These are phyloP conservation scores for Leptopilina syphax DNA, from an alignment of 2,888 invertebrate genomes.

Conservation along the genomic window DNA sequence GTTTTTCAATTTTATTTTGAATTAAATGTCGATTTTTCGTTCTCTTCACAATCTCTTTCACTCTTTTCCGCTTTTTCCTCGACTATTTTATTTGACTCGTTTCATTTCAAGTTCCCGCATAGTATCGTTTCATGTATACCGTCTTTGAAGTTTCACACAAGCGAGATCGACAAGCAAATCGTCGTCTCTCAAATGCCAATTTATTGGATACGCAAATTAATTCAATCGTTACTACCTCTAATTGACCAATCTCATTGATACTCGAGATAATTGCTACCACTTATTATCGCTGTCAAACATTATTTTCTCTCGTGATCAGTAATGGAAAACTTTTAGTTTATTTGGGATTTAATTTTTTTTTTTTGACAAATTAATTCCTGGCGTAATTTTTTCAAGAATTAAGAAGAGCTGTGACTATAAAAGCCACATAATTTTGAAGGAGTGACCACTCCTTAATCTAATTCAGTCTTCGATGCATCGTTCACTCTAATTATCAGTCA, in stretches of 20 bases:
- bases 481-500: too few relatives aligned
- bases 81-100: too few relatives aligned
- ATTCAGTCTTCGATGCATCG: too few relatives aligned
- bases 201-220: conserved; percentile 11
- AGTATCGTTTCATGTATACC: neutral
- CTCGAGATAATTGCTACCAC: neutral
- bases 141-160: conserved; percentile 38
- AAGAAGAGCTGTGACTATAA: too few relatives aligned
- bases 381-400: too few relatives aligned
- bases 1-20: too few relatives aligned
- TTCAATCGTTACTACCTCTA: conserved; percentile 8
- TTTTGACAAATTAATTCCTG: neutral
- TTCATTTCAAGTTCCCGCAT: too few relatives aligned
- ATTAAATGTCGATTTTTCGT: neutral
- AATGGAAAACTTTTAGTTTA: too few relatives aligned
- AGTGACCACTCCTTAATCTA: too few relatives aligned
- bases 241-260: conserved; percentile 17
- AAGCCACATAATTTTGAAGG: too few relatives aligned
- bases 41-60: too few relatives aligned
- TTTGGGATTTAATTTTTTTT: neutral
- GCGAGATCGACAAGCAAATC: conserved; percentile 42
- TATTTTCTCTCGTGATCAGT: neutral
- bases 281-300: neutral
- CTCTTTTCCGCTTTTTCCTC: neutral
- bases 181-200: conserved; percentile 14